Evolutionary conservation across 2,113 vertebrate species (phyloP).

Genomic region (Garra rufa): DNA sequence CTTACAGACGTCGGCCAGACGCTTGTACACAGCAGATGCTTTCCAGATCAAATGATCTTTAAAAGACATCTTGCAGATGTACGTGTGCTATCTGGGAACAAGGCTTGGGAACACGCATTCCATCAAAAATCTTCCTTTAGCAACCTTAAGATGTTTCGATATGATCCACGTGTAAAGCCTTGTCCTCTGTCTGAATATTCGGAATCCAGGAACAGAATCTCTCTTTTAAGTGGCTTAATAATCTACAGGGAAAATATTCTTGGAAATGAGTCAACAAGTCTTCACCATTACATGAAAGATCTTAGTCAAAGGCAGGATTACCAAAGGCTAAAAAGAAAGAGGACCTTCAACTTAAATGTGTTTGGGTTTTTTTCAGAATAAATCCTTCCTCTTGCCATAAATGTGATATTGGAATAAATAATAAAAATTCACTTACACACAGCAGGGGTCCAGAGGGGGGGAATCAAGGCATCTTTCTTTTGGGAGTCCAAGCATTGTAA

Average conservation of each 20-base stretch:
- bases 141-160: constrained; percentile 13
- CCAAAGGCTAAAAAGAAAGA: neutral
- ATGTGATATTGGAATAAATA: neutral
- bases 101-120: neutral
- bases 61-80: no score
- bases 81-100: no score
- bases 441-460: neutral
- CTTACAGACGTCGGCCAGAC: no score
- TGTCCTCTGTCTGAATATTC: constrained; percentile 2
- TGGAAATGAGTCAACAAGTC: constrained; percentile 17
- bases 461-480: neutral
- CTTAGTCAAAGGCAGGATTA: neutral
- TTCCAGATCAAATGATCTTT: no score
- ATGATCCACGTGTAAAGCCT: neutral
- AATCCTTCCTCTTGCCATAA: neutral
- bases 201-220: constrained; percentile 20
- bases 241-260: constrained; percentile 19
- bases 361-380: neutral
- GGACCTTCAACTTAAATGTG: neutral
- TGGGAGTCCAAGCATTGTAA: neutral
- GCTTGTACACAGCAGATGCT: no score
- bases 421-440: neutral
- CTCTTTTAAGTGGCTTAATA: constrained; percentile 21
- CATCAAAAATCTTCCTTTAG: neutral
- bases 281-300: neutral